Base-by-base conservation (phyloP, 2,888 invertebrate genomes). In the Antitype chi region DNA sequence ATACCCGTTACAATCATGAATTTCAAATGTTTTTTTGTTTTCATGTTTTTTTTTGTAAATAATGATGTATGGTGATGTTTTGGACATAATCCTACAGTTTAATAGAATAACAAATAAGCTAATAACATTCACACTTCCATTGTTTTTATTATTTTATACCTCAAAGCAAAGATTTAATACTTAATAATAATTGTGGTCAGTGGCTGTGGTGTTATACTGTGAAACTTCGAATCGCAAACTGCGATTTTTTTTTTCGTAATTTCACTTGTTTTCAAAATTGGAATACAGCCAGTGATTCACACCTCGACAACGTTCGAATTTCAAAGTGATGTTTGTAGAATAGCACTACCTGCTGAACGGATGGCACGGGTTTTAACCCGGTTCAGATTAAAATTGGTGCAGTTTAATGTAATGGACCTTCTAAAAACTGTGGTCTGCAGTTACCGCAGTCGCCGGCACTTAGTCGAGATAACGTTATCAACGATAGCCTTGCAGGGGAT, bases 401-500 rank as follows among this genome's bases (percentile, higher is more conserved):
- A 25, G 47, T 71, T 38, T 28, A 66, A 38, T 49, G n/a, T 49
- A 72, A 53, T 69, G 69, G 80, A 81, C 78, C 86, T 88, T 85
- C 87, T 84, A 76, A 86, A 86, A 74, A 78, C 64, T 47, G 73
- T 83, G 89, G 84, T 88, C 89, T 87, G 87, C 85, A 82, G 86
- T 87, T 77, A 87, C 85, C 81, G 76, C 83, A 78, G 84, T 85
- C 78, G 89, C 89, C 80, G 89, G 89, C 90, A 89, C 87, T 89
- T 86, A 88, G 64, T n/a, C 80, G 90, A 95, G 96, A 96, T 96
- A 96, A 95, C 94, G 94, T 94, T 96, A 96, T 96, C 96, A 94
- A 92, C 91, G 93, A 94, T 95, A 95, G 95, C 96, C 96, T 96
- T 93, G 96, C 92, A 91, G 91, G 92, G 93, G 95, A 95, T 95